Percentiles rank a stretch among this genome's conserved stretches.
Conservation (phyloP, 2,888 invertebrate species). For the Emmelina monodactyla region DNA sequence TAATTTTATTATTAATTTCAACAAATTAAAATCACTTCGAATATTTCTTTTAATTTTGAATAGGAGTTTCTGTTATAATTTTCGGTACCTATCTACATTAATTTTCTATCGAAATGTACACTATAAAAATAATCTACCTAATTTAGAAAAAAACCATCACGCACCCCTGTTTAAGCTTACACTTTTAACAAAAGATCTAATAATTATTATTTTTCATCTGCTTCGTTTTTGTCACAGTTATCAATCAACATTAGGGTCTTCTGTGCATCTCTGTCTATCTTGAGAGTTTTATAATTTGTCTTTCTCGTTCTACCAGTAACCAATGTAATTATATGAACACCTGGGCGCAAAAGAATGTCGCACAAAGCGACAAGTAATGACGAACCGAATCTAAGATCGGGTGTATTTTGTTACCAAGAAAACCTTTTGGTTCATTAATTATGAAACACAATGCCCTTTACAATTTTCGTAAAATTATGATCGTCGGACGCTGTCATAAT, state of each 20-base stretch:
- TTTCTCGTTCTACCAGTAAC: constrained; percentile 36
- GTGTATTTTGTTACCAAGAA: constrained; percentile 62
- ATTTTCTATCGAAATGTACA: too few species aligned
- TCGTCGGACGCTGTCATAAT: constrained; percentile 52
- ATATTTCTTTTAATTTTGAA: too few species aligned
- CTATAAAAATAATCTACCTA: too few species aligned
- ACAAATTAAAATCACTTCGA: too few species aligned
- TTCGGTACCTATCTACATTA: too few species aligned
- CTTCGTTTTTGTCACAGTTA: constrained; percentile 68
- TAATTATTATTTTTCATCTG: constrained; percentile 68
- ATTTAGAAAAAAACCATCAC: neutral
- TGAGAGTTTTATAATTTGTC: constrained; percentile 21
- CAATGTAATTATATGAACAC: constrained; percentile 64
- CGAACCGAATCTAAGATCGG: constrained; percentile 62
- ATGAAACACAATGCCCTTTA: constrained; percentile 62
- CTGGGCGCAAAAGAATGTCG: constrained; percentile 66
- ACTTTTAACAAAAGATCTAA: constrained; percentile 59
- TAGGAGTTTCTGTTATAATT: too few species aligned
- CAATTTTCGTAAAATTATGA: constrained; percentile 57
- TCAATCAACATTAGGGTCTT: constrained; percentile 61
- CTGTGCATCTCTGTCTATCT: constrained; percentile 28
- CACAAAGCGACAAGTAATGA: constrained; percentile 64
- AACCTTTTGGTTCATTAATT: constrained; percentile 64
- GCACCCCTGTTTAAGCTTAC: constrained; percentile 49
- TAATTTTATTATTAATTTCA: too few species aligned